Percentiles rank a stretch among this genome's conserved stretches.
These are phyloP conservation scores for Oxytorus armatus DNA, from an alignment of 2,888 invertebrate genomes.

Conservation along the genomic window DNA sequence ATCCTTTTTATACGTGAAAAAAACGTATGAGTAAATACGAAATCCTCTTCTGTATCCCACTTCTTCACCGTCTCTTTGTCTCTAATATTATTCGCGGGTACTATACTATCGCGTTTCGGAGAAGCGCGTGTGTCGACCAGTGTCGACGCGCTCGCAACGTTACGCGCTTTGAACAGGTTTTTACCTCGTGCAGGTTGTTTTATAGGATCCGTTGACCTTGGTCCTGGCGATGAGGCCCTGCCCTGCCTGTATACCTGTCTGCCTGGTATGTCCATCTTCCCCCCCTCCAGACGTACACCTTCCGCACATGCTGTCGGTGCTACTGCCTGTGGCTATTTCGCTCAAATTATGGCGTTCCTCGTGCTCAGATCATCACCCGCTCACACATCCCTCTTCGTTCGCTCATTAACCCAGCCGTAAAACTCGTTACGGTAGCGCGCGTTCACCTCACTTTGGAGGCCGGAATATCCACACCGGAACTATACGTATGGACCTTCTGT, in stretches of 20 bases:
- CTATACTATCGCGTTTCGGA: slow-evolving; percentile 23
- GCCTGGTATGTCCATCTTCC: slow-evolving; percentile 59
- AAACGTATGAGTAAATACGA: slow-evolving; percentile 1
- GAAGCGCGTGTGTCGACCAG: slow-evolving; percentile 65
- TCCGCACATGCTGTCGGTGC: slow-evolving; percentile 62
- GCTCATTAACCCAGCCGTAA: slow-evolving; percentile 75
- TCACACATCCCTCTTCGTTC: slow-evolving; percentile 60
- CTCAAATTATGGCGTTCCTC: slow-evolving; percentile 19
- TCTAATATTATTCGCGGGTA: not conserved
- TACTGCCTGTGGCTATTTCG: slow-evolving; percentile 37
- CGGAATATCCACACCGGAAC: slow-evolving; percentile 34
- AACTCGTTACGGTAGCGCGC: slow-evolving; percentile 74
- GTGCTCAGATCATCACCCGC: slow-evolving; percentile 39
- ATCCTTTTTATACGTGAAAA: slow-evolving; percentile 13
- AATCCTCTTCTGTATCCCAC: too few species aligned
- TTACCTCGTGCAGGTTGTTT: slow-evolving; percentile 75
- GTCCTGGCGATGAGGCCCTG: slow-evolving; percentile 72
- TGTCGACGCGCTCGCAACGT: slow-evolving; percentile 73
- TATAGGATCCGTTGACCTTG: slow-evolving; percentile 81
- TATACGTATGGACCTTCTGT: not conserved
- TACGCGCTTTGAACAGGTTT: slow-evolving; percentile 75
- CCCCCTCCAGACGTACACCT: slow-evolving; percentile 21
- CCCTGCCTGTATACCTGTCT: slow-evolving; percentile 55
- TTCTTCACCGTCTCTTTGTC: not conserved
- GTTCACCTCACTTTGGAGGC: slow-evolving; percentile 57